Conservation (phyloP, 2,888 invertebrate genomes). For the Phyllotreta striolata region DNA sequence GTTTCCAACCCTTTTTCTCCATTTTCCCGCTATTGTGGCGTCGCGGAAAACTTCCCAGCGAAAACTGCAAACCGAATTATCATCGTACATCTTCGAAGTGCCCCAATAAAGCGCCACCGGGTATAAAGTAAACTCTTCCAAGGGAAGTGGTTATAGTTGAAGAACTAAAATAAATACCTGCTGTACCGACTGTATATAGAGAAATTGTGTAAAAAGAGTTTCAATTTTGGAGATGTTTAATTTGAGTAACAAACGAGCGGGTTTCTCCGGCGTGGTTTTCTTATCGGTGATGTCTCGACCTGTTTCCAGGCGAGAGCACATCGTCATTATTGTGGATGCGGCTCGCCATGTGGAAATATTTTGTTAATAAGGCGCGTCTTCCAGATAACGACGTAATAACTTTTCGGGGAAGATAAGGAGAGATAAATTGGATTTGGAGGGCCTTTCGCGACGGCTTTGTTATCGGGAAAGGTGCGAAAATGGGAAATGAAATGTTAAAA, state of each 20-base stretch:
- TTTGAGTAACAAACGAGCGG: no score
- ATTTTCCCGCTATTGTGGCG: neutral
- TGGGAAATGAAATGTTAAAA: no score
- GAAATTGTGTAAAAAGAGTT: no score
- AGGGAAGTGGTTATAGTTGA: no score
- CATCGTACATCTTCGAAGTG: neutral
- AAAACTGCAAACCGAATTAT: conserved; percentile 7
- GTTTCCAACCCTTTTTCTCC: conserved; percentile 1
- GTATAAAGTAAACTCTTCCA: no score
- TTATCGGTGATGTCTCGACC: no score
- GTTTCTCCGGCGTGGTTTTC: no score
- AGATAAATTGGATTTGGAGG: conserved; percentile 9
- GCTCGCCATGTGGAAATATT: conserved; percentile 8
- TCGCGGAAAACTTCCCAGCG: neutral
- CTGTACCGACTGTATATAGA: no score
- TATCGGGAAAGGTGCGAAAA: neutral
- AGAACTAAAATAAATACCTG: no score
- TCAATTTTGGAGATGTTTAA: no score
- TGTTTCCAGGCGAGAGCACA: no score
- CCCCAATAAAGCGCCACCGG: no score
- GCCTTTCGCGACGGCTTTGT: neutral
- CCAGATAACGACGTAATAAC: conserved; percentile 12
- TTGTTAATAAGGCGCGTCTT: conserved; percentile 10
- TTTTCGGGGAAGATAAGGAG: conserved; percentile 6
- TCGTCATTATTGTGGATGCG: conserved; percentile 4